A percentile compares a stretch with the other conserved stretches of the same genome.
These are phyloP conservation scores for Myiopsitta monachus DNA, from an alignment of 2,113 vertebrate species.

Conservation along the genomic window DNA sequence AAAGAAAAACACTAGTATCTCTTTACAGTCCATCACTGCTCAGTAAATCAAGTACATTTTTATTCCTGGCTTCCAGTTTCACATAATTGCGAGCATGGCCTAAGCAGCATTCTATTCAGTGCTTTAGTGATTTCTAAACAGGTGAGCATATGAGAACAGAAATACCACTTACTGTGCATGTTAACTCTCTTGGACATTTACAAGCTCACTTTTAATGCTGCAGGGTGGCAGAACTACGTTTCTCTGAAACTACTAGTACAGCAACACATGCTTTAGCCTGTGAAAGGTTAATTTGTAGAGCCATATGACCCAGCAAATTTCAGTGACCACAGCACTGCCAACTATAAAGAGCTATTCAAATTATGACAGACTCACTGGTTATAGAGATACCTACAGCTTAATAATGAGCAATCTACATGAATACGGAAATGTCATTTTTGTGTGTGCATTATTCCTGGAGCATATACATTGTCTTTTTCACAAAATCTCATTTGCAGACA, in stretches of 20 bases:
- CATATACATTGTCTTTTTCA: accelerated
- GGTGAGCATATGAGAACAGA: neutral
- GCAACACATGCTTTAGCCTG: neutral
- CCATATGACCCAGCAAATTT: conserved; percentile 20
- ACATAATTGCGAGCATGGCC: neutral
- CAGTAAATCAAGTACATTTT: neutral
- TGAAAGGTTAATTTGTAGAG: neutral
- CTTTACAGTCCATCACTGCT: neutral
- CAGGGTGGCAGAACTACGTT: neutral
- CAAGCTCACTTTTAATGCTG: neutral
- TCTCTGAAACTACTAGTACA: neutral
- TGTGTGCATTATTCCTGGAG: neutral
- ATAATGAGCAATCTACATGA: neutral
- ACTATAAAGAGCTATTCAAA: neutral
- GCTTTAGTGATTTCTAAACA: neutral
- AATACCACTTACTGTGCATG: neutral
- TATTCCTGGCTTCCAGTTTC: neutral
- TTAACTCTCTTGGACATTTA: neutral
- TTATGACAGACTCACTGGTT: neutral
- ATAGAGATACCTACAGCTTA: neutral
- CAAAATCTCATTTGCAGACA: neutral
- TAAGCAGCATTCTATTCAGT: neutral
- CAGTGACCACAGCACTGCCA: neutral
- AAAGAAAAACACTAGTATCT: neutral
- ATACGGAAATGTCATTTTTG: neutral